Evolutionary conservation across 1,140 invertebrate genomes (phyloP).

Genomic region (Scaptomyza montana): DNA sequence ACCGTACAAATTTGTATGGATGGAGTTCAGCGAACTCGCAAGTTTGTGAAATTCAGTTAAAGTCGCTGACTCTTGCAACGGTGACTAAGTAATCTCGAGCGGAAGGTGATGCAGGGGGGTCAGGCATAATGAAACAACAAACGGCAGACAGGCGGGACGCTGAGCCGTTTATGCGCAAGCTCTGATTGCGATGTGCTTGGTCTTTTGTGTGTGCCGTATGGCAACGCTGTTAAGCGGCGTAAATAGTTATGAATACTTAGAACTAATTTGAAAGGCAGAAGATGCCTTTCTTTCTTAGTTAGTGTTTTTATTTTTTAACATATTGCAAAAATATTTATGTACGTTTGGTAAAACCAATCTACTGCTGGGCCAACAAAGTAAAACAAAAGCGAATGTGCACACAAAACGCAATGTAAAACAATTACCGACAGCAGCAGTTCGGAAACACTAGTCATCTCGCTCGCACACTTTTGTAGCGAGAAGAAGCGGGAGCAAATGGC

Average conservation of each 20-base stretch:
- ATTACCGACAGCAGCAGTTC: slow-evolving; percentile 41
- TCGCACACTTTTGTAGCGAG: slow-evolving; percentile 58
- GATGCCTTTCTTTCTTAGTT: neutral
- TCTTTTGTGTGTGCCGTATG: slow-evolving; percentile 4
- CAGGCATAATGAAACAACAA: slow-evolving; percentile 3
- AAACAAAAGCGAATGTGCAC: slow-evolving; percentile 72
- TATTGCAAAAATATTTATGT: neutral
- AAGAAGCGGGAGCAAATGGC: slow-evolving; percentile 45
- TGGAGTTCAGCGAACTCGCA: slow-evolving; percentile 33
- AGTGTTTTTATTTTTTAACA: neutral
- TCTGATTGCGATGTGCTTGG: slow-evolving; percentile 18
- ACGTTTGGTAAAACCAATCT: neutral
- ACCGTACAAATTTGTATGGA: neutral
- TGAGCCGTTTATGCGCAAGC: slow-evolving; percentile 26
- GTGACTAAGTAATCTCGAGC: slow-evolving; percentile 22
- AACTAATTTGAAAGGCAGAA: neutral
- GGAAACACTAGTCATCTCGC: slow-evolving; percentile 42
- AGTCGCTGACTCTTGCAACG: slow-evolving; percentile 31
- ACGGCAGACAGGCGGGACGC: slow-evolving; percentile 1
- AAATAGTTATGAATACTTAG: neutral
- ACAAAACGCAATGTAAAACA: slow-evolving; percentile 67
- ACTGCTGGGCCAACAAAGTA: slow-evolving; percentile 30
- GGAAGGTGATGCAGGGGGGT: neutral
- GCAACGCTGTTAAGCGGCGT: slow-evolving; percentile 6
- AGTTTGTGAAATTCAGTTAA: slow-evolving; percentile 45